Percentiles rank a stretch among this genome's conserved stretches.
Conservation (phyloP, 2,113 vertebrate species). For the Mobula birostris region DNA sequence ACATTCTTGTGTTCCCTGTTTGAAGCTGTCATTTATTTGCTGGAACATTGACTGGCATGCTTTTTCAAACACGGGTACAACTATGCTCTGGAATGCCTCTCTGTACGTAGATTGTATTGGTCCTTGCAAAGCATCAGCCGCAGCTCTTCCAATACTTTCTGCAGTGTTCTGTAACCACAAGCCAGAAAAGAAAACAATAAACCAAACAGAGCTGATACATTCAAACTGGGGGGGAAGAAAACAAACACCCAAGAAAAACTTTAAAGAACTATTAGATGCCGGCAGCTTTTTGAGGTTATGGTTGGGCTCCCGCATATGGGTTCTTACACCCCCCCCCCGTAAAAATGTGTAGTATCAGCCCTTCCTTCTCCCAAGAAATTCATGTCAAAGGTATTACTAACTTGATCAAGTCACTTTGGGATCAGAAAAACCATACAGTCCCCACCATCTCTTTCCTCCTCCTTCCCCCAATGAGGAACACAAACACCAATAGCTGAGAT, state of each 20-base stretch:
- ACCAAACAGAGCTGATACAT: background rate
- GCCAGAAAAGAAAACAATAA: background rate
- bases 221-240: background rate
- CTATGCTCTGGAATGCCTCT: conserved; percentile 83
- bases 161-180: conserved; percentile 67
- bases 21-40: conserved; percentile 97
- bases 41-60: conserved; percentile 98
- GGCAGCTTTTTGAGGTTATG: background rate
- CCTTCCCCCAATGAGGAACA: background rate
- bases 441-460: too few relatives aligned
- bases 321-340: background rate
- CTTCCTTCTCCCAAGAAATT: background rate
- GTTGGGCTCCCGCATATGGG: background rate
- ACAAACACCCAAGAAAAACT: background rate
- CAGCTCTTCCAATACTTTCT: conserved; percentile 80
- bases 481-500: background rate
- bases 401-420: background rate
- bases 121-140: conserved; percentile 83
- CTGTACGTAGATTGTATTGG: conserved; percentile 86
- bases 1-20: conserved; percentile 95
- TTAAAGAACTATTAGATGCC: background rate
- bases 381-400: background rate
- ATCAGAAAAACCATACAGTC: background rate
- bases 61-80: conserved; percentile 88
- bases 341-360: background rate